Conservation (phyloP, 2,888 invertebrate species). For the Xestoiulus laeticollis region DNA sequence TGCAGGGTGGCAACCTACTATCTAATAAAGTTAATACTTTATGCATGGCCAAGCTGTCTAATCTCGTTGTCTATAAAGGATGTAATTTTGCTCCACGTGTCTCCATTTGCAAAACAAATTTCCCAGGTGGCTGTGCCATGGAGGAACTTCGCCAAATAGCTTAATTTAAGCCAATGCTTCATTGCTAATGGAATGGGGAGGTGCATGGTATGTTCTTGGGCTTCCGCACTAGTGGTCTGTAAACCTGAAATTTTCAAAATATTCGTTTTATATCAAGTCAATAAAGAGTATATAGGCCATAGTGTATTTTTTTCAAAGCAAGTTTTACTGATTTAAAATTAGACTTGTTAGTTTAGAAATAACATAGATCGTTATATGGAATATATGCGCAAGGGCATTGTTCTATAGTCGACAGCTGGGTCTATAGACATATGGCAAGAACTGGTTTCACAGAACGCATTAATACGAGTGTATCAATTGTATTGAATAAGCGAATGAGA, state of each 20-base stretch:
- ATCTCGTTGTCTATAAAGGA: constrained; percentile 38
- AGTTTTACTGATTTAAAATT: too few relatives aligned
- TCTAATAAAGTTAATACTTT: constrained; percentile 15
- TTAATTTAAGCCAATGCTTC: background rate
- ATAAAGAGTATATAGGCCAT: too few relatives aligned
- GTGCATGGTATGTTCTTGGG: background rate
- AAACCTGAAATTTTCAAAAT: too few relatives aligned
- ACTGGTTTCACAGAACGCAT: too few relatives aligned
- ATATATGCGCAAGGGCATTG: too few relatives aligned
- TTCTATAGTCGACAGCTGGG: too few relatives aligned
- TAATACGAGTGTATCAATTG: background rate
- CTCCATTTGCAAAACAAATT: constrained; percentile 12
- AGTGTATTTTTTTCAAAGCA: too few relatives aligned
- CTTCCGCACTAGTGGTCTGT: too few relatives aligned
- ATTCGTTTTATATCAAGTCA: background rate
- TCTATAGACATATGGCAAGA: too few relatives aligned
- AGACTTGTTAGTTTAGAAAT: too few relatives aligned
- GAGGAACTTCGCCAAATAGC: constrained; percentile 21
- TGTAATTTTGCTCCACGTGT: constrained; percentile 13
- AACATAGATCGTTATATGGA: too few relatives aligned
- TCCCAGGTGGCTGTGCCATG: background rate
- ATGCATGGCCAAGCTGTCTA: constrained; percentile 8
- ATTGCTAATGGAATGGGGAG: background rate
- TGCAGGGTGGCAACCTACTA: background rate
- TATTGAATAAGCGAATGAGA: background rate